Base-by-base conservation (phyloP, 2,797 vertebrate genomes). In the Cossypha dichroa region DNA sequence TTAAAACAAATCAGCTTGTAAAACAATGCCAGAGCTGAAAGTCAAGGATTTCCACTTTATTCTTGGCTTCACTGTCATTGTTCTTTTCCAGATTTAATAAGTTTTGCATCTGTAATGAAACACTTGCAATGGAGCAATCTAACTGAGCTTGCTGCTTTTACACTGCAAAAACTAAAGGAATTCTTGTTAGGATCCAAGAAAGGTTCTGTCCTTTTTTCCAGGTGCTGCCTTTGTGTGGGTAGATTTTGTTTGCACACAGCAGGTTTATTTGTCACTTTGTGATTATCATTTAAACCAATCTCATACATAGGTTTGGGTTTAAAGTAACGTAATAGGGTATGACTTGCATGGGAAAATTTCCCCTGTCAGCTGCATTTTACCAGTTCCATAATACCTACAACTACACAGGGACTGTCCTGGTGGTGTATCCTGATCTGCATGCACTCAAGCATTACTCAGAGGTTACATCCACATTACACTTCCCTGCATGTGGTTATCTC, bases 311-410 rank as follows among this genome's bases (percentile, higher is more conserved):
- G 10, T 76, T 45, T 68, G 51, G 11, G 31, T 75, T 31, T 73
- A 33, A 76, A 52, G 25, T 26, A 45, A 3, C 2, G 5, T 21
- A 5, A 18, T 2, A 5, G 51, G 29, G 29, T 51, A 5, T 8
- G 13, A 23, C 4, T 48, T 5, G 13, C 15, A 12, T 21, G 52
- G 59, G 43, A 80, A 45, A n/a, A 20, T 9, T 33, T 17, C 25
- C 5, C 1, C 6, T 23, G 6, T 49, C 31, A 41, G 55, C n/a
- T 2, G 1, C 6, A 1, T 63, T 84, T 77, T 34, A 17, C 15
- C n/a, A 10, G 1, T 66, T 68, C 31, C 4, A 2, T 13, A 26
- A 38, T 26, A 38, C 38, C 38, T 38, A 11, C 8, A 56, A 3
- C 9, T 7, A 2, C 51, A 7, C 62, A 48, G 28, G 33, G 28